Evolutionary conservation across 2,888 invertebrate genomes (phyloP), one percentile per base, ranked within the genome.

Genomic region (Atethmia centrago): DNA sequence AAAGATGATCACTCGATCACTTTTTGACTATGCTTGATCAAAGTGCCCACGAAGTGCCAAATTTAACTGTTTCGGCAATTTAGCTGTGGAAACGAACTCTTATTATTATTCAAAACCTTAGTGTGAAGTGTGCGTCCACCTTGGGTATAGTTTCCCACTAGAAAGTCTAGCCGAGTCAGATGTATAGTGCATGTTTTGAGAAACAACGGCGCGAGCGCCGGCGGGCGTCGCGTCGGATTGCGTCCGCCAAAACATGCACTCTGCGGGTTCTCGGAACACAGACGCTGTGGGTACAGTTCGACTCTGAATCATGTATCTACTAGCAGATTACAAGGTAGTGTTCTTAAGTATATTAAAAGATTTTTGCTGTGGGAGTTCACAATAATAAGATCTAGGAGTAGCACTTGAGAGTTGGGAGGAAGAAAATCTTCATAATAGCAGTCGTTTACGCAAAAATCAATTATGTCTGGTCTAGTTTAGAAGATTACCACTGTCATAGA

Each of bases 211-310:
- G 67, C 79, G 21, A 53, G 61, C 74, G 70, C 53, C 40, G 76
- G 28, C 25, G 40, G 76, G 28, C 25, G 8, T 53, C 25, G 87
- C 77, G 72, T 87, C 77, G 61, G 63, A 45, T 86, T 83, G 79
- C 86, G 73, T 66, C 62, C 79, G 77, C 82, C 74, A 72, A 84
- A 83, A 87, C 87, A 87, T 77, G 64, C 74, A 56, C 70, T 59
- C 62, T 68, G 28, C n/a, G 21, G 51, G 49, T 87, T 85, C 87
- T 78, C 31, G 65, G 85, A 87, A 85, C 31, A 47, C 42, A 61
- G 63, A 64, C 42, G 36, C 58, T 64, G 70, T 47, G 67, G n/a
- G 31, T 51, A 49, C 61, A 62, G 59, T 73, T 73, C 49, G n/a
- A 47, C 49, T 28, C 14, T 21, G 21, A 61, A 65, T 31, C n/a